phyloP scores from a whole-genome alignment of 1,140 invertebrate genomes.

The Delia radicum region DNA sequence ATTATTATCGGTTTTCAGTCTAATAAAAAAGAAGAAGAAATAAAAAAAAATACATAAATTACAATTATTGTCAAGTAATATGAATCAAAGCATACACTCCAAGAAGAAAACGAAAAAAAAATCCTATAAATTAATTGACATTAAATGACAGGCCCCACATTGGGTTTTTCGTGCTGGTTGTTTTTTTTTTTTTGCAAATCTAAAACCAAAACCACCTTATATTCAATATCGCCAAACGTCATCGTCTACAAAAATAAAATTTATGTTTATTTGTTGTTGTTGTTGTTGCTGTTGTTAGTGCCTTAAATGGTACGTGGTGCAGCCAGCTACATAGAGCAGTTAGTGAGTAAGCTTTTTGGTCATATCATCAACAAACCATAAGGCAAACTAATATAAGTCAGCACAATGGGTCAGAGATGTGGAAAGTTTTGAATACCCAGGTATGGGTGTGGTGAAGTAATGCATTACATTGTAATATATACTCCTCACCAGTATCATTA shows the following conservation, averaged over 20 bases:
- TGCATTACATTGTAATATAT: too few species aligned
- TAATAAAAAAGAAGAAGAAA: constrained; percentile 54
- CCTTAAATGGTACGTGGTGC: constrained; percentile 19
- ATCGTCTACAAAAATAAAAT: constrained; percentile 22
- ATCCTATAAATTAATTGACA: constrained; percentile 52
- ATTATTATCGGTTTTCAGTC: constrained; percentile 82
- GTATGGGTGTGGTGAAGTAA: too few species aligned
- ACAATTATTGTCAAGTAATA: neutral
- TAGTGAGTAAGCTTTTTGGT: neutral
- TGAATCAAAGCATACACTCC: neutral
- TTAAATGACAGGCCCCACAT: constrained; percentile 52
- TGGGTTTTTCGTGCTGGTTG: constrained; percentile 15
- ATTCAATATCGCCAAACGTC: constrained; percentile 19
- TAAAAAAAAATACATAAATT: constrained; percentile 3
- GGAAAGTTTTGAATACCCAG: too few species aligned
- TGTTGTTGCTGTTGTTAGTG: neutral
- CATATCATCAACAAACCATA: neutral
- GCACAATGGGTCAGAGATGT: too few species aligned
- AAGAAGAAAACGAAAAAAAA: neutral
- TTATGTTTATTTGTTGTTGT: constrained; percentile 11
- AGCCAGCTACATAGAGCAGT: too few species aligned
- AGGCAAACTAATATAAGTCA: neutral
- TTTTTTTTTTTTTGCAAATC: neutral
- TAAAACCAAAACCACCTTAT: constrained; percentile 1
- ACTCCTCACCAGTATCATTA: too few species aligned